Base-by-base conservation (phyloP, 2,888 invertebrate species). In the Drosophila infuscata region DNA sequence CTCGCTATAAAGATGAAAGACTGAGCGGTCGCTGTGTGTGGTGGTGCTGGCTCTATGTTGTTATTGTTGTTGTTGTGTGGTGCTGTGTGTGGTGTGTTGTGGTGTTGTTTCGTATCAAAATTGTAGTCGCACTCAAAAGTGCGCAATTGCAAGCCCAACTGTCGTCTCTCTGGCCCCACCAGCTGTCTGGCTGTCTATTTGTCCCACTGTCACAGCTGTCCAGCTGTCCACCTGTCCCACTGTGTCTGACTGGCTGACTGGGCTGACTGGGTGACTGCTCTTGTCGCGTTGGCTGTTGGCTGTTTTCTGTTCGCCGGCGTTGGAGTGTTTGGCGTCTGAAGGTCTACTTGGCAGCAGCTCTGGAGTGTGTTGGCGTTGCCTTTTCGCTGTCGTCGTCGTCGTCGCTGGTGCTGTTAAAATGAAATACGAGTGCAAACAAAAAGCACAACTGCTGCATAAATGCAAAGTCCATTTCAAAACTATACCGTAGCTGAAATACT, bases 261-360 rank as follows among this genome's bases (percentile, higher is more conserved):
- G 25, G 25, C 65, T 54, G 48, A 51, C 79, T 59, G 68, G 58
- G 66, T 70, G 67, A 71, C 65, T 78, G 74, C 76, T 76, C 77
- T 77, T 81, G 84, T 82, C 77, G 84, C 82, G 88, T 87, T 83
- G 83, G 76, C 64, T 59, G 72, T 46, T 46, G 15, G 59, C 48
- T 56, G 69, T 36, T 67, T 54, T 36, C 25, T 52, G 61, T 57
- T 76, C 51, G 67, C 77, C 78, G 83, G 88, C 79, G 90, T 90
- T 87, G 87, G 88, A 90, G 89, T 90, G 87, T 87, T 87, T 87
- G 87, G 87, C 87, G 87, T 87, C 87, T 87, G 90, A 87, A 90
- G 87, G 87, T 87, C 87, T 87, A 90, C 87, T 85, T 89, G 88
- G 86, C 88, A 84, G 89, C 89, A 80, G 81, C 86, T 89, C 80